Evolutionary conservation across 2,888 invertebrate species (phyloP), one percentile per base, ranked within the genome.

Genomic region (Amblyjoppa fuscipennis): DNA sequence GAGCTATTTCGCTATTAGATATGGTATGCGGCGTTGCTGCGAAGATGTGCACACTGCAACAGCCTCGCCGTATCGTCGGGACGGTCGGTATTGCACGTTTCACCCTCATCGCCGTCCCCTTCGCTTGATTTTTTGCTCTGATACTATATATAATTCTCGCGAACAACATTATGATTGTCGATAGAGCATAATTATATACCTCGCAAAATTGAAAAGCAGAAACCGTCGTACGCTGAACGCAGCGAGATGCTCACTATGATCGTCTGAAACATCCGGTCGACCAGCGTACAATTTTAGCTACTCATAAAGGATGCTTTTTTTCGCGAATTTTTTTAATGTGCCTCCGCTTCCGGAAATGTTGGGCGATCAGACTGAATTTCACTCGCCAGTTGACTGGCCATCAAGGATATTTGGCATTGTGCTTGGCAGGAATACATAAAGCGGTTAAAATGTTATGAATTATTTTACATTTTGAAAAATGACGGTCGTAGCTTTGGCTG

Each of bases 1-100:
- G 88, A 92, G 92, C 91, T 92, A 93, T 93, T 93, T 93, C 91
- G 90, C 91, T 93, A 93, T 93, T 93, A 92, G 92, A 93, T 91
- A 91, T 90, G 93, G 93, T 91, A 93, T 93, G 92, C 91, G 87
- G 59, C 59, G 28, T 59, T 59, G 28, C 59, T 28, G 9, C 20
- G 45, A 38, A 56, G 56, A 34, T 49, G 59, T 61, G 53, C 64
- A 77, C 51, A 49, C 51, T 66, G 31, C 74, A n/a, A 71, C 68
- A 74, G 86, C 69, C 68, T 83, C 81, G 86, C 81, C 85, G 64
- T 82, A 81, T 75, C 71, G 79, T 64, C 70, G 74, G 13, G 69
- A 51, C 41, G 41, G 28, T 81, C 77, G 77, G 70, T 53, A 70
- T 68, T 73, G 70, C 85, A 85, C 71, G 77, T 77, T 77, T 28